Evolutionary conservation across 1,140 invertebrate genomes (phyloP).

Genomic region (Drosophila setifemur): DNA sequence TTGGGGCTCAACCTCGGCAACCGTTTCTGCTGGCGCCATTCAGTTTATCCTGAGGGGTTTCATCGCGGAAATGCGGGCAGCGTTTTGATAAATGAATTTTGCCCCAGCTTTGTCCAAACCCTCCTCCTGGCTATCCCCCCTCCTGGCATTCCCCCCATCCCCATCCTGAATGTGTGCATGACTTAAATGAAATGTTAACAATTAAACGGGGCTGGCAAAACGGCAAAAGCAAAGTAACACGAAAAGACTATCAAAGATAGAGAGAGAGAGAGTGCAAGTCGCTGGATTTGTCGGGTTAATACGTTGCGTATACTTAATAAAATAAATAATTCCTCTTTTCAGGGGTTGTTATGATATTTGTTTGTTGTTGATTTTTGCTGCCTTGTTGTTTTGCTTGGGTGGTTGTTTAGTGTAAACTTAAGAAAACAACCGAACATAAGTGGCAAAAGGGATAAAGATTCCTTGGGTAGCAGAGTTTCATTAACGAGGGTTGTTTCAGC

Average conservation of each 20-base stretch:
- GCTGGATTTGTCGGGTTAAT: conserved; percentile 33
- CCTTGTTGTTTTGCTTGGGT: conserved; percentile 23
- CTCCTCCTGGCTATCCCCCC: not conserved
- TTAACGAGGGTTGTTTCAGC: conserved; percentile 44
- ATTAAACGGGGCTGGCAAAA: conserved; percentile 68
- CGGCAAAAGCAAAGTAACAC: conserved; percentile 56
- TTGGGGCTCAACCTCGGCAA: conserved; percentile 63
- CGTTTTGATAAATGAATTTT: conserved; percentile 78
- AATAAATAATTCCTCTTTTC: conserved; percentile 47
- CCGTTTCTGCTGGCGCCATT: conserved; percentile 70
- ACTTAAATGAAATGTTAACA: conserved; percentile 80
- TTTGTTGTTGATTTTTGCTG: conserved; percentile 28
- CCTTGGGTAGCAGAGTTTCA: conserved; percentile 33
- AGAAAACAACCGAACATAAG: conserved; percentile 54
- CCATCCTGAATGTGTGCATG: conserved; percentile 16
- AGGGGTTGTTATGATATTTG: conserved; percentile 48
- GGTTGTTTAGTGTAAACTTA: conserved; percentile 70
- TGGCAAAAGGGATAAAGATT: conserved; percentile 57
- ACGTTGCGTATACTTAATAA: conserved; percentile 67
- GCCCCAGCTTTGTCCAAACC: conserved; percentile 11
- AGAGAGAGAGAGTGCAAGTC: conserved; percentile 41
- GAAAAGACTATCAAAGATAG: conserved; percentile 67
- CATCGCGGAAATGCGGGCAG: conserved; percentile 72
- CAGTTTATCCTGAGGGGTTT: conserved; percentile 59
- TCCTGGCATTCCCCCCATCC: not conserved